Evolutionary conservation across 2,113 vertebrate genomes (phyloP), one percentile per base, ranked within the genome.

Genomic region (Scatophagus argus): DNA sequence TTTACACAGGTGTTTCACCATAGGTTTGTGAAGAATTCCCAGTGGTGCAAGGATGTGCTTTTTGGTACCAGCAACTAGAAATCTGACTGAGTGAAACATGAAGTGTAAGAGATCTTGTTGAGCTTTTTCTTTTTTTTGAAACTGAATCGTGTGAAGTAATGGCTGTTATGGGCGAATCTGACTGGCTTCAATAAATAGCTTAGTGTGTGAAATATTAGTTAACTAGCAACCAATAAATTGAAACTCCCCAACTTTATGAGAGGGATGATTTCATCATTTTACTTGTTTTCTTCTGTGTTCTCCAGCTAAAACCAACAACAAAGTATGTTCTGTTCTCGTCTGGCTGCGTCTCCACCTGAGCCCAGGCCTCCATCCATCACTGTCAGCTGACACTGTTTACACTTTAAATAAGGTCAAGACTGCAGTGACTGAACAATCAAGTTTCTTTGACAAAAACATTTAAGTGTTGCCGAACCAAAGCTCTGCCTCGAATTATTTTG

Each of bases 281-380:
- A 11, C 2, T 10, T 2, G 8, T 54, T 41, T 8, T 55, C 31
- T 23, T 56, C 38, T 19, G 1, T 70, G 23, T 44, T 25, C 21
- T 23, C 39, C 12, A 23, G 8, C 61, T 49, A 72, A 38, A 38
- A 38, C 6, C 21, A 34, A 14, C 41, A 47, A 9, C 55, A 49
- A 60, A 47, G 31, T 21, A 6, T 39, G 32, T 25, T 25, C 3
- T 10, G 44, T 36, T 66, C n/a, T 52, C 38, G 34, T 11, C 4
- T 14, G 8, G 12, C 14, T 52, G 47, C 0, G 3, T 41, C 17
- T 38, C 32, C 32, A 60, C 43, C 64, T 59, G 44, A 68, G 44
- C 55, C 21, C 34, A 19, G 44, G 8, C 74, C 44, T 77, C 13
- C 54, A 68, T 77, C 64, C 71, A 74, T 63, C 59, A 72, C 43